Evolutionary conservation across 1,140 invertebrate species (phyloP), one percentile per base, ranked within the genome.

Genomic region (Anastrepha ludens): DNA sequence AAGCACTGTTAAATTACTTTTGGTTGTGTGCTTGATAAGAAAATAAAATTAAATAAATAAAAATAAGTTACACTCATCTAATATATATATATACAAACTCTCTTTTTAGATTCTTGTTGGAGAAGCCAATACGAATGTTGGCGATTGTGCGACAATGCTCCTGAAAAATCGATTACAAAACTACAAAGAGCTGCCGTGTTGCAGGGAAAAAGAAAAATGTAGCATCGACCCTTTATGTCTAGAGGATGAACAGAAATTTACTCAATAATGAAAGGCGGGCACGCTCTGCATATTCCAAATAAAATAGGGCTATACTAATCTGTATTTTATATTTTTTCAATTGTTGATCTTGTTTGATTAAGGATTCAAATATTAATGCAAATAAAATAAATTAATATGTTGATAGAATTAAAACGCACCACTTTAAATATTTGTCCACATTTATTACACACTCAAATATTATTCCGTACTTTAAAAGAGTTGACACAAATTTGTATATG

Each of bases 41-140:
- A 29, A 29, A 29, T 29, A 29, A 29, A 29, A 29, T 29, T 29
- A 29, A 29, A 29, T 29, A 29, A 29, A 29, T 29, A 29, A 29
- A 29, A 29, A 29, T 29, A 29, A 29, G 29, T 29, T 1, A 29
- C 29, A 29, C 29, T 29, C 29, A 29, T 29, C 29, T 29, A 29
- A 29, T 29, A 29, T 29, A 29, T 29, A 1, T 29, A 29, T 29
- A 29, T 29, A 29, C 29, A 29, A 29, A 29, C 29, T 29, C 0
- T 29, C 2, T 88, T 41, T 78, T 85, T 87, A 92, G 90, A 65
- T 89, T 20, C 88, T 92, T 0, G 91, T 92, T 47, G 87, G 81
- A 5, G 91, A 91, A 67, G 91, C 90, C 1, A 92, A 92, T 85
- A 90, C 86, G 1, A 91, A 91, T 8, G 13, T 88, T 0, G 89